phyloP scores from a whole-genome alignment of 2,113 vertebrate species.

The Vombatus ursinus region DNA sequence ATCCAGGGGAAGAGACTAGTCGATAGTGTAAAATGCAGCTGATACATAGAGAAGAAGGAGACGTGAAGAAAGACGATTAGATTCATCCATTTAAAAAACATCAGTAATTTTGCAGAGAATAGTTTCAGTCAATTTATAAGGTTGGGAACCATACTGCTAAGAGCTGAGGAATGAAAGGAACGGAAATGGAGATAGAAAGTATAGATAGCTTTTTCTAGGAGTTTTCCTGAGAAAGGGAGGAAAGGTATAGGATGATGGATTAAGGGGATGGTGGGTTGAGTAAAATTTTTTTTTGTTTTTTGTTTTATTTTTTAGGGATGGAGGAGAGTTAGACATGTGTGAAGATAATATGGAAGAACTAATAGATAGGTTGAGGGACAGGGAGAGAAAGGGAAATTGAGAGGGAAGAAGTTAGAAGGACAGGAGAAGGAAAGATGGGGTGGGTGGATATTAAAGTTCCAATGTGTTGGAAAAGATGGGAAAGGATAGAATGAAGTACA shows the following conservation, averaged over 20 bases:
- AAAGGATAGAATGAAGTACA: neutral
- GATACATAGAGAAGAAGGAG: neutral
- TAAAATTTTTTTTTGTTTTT: neutral
- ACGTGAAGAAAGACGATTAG: neutral
- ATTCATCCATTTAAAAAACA: neutral
- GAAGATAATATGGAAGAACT: neutral
- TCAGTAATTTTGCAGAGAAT: neutral
- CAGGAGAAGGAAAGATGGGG: neutral
- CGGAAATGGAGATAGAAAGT: neutral
- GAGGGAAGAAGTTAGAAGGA: neutral
- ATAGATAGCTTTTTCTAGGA: neutral
- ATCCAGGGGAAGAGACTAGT: neutral
- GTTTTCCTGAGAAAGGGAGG: neutral
- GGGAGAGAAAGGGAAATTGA: neutral
- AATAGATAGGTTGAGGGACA: neutral
- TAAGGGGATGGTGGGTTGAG: neutral
- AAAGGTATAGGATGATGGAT: neutral
- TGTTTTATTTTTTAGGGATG: neutral
- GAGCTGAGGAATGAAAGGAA: neutral
- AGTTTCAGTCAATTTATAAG: neutral
- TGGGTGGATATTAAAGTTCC: neutral
- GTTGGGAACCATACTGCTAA: neutral
- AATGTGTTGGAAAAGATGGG: neutral
- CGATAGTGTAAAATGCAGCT: neutral
- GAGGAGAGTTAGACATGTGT: neutral